Percentiles rank a stretch among this genome's conserved stretches.
phyloP scores from a whole-genome alignment of 64 coral and sea anemone species.

The Actinia equina region DNA sequence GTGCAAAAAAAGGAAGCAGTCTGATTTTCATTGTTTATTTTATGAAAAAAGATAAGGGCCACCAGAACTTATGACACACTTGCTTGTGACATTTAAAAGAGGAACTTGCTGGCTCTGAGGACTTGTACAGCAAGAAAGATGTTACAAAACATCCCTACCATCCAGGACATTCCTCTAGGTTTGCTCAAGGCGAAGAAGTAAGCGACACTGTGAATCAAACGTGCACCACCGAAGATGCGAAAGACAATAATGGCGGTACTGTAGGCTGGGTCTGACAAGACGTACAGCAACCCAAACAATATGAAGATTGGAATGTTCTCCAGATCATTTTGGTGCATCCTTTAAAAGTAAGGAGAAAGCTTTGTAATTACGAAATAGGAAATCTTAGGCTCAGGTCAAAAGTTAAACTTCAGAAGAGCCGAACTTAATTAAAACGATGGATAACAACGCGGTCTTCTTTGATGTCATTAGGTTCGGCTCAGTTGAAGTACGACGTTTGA shows the following conservation, averaged over 20 bases:
- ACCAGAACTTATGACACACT: neutral
- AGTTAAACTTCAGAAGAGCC: neutral
- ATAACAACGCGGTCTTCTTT: neutral
- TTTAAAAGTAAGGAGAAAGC: neutral
- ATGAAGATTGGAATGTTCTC: slow-evolving; percentile 11
- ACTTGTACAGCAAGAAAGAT: slow-evolving; percentile 47
- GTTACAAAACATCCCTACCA: neutral
- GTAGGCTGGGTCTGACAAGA: slow-evolving; percentile 23
- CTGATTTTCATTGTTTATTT: no score
- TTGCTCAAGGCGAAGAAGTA: slow-evolving; percentile 31
- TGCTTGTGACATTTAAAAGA: neutral
- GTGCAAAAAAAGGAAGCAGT: no score
- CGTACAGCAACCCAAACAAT: slow-evolving; percentile 30
- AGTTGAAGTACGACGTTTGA: no score
- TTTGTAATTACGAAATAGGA: neutral
- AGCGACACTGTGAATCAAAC: slow-evolving; percentile 46
- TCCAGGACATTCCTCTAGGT: slow-evolving; percentile 23
- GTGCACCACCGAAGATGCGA: slow-evolving; percentile 55
- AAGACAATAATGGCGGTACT: slow-evolving; percentile 56
- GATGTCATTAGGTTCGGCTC: neutral
- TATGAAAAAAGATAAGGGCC: no score
- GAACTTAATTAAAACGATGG: neutral
- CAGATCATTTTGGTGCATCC: slow-evolving; percentile 19
- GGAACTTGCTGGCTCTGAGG: neutral
- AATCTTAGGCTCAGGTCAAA: neutral